Percentiles rank a stretch among this genome's conserved stretches.
phyloP scores from a whole-genome alignment of 2,888 invertebrate species.

The Cyclophora punctaria region DNA sequence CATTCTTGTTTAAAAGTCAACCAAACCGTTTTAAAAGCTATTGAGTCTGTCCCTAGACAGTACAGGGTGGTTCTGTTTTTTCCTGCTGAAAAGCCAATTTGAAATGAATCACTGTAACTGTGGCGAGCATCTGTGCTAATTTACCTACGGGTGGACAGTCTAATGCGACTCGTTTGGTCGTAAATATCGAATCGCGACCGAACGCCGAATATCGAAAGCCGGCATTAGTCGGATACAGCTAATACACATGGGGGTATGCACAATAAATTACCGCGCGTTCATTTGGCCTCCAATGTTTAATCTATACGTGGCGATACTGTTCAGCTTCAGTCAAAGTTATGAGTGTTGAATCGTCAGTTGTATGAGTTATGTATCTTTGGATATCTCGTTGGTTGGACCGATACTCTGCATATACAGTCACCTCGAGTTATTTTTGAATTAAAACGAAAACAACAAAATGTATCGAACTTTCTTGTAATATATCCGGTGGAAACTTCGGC shows the following conservation, averaged over 20 bases:
- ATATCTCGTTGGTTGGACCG: no score
- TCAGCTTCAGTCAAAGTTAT: slow-evolving; percentile 44
- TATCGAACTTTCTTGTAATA: no score
- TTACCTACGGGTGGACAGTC: slow-evolving; percentile 75
- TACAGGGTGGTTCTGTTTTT: slow-evolving; percentile 58
- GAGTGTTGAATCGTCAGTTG: slow-evolving; percentile 35
- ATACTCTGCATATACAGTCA: no score
- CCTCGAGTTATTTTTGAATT: no score
- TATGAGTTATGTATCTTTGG: no score
- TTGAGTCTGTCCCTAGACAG: slow-evolving; percentile 62
- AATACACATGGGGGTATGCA: slow-evolving; percentile 71
- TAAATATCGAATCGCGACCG: slow-evolving; percentile 72
- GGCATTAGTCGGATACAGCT: slow-evolving; percentile 75
- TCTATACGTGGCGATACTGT: slow-evolving; percentile 50
- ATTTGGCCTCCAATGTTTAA: slow-evolving; percentile 73
- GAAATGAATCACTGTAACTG: slow-evolving; percentile 74
- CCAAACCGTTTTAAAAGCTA: slow-evolving; percentile 62
- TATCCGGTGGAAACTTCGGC: no score
- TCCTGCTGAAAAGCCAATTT: slow-evolving; percentile 72
- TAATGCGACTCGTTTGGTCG: slow-evolving; percentile 70
- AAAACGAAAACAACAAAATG: no score
- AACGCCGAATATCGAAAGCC: slow-evolving; percentile 73
- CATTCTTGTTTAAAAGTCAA: slow-evolving; percentile 30
- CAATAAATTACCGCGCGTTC: slow-evolving; percentile 73
- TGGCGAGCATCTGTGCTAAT: slow-evolving; percentile 74